phyloP scores from a whole-genome alignment of 2,113 vertebrate genomes.

The Bos javanicus region DNA sequence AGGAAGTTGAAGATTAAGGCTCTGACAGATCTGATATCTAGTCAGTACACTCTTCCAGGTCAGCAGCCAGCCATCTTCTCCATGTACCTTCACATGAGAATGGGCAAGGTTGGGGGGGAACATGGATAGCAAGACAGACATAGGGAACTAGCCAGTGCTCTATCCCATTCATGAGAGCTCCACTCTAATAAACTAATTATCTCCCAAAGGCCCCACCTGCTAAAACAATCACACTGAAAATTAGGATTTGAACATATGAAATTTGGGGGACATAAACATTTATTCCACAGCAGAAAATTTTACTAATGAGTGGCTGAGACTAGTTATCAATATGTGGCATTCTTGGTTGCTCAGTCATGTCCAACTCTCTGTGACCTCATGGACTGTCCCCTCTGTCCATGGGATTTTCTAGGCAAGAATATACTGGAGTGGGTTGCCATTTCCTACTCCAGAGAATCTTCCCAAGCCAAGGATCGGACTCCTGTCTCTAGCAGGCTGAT shows the following conservation, averaged over 20 bases:
- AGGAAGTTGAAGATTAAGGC: not conserved
- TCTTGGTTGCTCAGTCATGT: rapidly evolving
- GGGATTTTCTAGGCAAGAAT: not conserved
- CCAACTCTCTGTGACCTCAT: rapidly evolving
- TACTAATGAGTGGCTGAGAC: not conserved
- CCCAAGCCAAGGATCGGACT: not conserved
- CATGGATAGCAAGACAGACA: not conserved
- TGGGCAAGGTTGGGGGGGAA: not conserved
- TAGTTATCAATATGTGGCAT: not conserved
- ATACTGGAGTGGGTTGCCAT: not conserved
- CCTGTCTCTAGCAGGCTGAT: not conserved
- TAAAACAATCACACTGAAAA: not conserved
- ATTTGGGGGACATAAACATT: not conserved
- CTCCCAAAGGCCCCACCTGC: not conserved
- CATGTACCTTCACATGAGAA: not conserved
- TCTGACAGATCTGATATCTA: not conserved
- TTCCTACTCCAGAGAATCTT: not conserved
- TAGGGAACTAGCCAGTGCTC: too few relatives aligned
- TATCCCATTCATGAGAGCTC: not conserved
- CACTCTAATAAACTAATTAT: not conserved
- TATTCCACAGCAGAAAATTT: not conserved
- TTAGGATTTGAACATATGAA: not conserved
- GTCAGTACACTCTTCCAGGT: not conserved
- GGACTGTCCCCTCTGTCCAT: not conserved
- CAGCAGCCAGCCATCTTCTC: not conserved